phyloP scores from a whole-genome alignment of 37 sponge, comb jelly and placozoan species.

The Spongilla lacustris region DNA sequence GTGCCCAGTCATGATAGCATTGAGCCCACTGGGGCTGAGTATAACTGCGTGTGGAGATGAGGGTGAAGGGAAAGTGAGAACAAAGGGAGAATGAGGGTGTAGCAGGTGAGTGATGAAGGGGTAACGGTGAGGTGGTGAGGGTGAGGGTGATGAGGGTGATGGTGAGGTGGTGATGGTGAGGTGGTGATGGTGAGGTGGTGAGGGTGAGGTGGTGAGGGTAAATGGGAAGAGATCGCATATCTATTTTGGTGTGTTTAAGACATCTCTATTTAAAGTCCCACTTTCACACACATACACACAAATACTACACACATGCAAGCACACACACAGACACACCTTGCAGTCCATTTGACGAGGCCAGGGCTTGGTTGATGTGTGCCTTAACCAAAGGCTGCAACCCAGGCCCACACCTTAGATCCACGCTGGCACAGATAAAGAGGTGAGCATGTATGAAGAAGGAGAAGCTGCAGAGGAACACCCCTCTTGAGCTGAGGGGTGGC shows the following conservation, averaged over 20 bases:
- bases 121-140: too few relatives aligned
- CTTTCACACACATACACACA: not conserved
- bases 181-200: too few relatives aligned
- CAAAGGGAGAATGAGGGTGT: too few relatives aligned
- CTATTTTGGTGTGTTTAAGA: too few relatives aligned
- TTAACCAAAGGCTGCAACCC: slow-evolving; percentile 54
- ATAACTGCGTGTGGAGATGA: slow-evolving; percentile 49
- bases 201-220: too few relatives aligned
- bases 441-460: slow-evolving; percentile 85
- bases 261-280: not conserved
- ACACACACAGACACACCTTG: slow-evolving; percentile 57
- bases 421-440: slow-evolving; percentile 80
- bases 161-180: too few relatives aligned
- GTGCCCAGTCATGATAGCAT: slow-evolving; percentile 86
- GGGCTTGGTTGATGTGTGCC: slow-evolving; percentile 63
- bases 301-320: not conserved
- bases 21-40: slow-evolving; percentile 83
- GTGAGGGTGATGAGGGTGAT: too few relatives aligned
- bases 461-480: slow-evolving; percentile 71
- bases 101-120: too few relatives aligned
- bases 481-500: slow-evolving; percentile 38
- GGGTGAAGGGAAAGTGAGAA: too few relatives aligned
- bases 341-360: slow-evolving; percentile 73
- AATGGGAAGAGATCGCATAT: too few relatives aligned
- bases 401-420: slow-evolving; percentile 67